A percentile compares a stretch with the other conserved stretches of the same genome.
Conservation (phyloP, 2,113 vertebrate species). For the Muntiacus muntjak region DNA sequence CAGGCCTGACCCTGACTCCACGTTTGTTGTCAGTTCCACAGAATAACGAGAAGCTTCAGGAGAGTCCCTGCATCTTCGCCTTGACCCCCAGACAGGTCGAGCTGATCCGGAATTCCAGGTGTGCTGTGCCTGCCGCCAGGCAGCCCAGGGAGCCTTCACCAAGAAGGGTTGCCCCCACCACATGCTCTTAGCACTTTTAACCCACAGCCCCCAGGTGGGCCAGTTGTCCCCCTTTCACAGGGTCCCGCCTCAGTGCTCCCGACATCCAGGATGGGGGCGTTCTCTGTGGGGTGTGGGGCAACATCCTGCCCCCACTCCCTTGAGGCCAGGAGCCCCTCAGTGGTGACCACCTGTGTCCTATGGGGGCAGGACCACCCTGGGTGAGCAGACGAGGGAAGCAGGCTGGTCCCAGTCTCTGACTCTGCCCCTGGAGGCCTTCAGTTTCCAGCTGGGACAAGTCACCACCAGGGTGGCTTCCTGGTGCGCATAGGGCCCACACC, state of each 20-base stretch:
- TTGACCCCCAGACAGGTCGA: slow-evolving; percentile 94
- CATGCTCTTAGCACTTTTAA: accelerated
- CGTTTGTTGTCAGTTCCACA: slow-evolving; percentile 86
- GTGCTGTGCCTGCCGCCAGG: background rate
- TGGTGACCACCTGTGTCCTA: background rate
- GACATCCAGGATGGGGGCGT: background rate
- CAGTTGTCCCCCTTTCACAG: background rate
- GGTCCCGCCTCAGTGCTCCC: background rate
- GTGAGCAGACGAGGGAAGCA: background rate
- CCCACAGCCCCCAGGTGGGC: background rate
- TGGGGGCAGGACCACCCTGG: too few species aligned
- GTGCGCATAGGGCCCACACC: background rate
- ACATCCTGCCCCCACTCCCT: background rate
- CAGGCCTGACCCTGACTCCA: background rate
- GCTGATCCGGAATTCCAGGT: slow-evolving; percentile 96
- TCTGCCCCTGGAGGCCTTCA: background rate
- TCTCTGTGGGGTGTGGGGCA: background rate
- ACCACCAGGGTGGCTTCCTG: accelerated
- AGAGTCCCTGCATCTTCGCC: slow-evolving; percentile 95
- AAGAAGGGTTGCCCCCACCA: background rate
- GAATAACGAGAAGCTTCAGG: slow-evolving; percentile 96
- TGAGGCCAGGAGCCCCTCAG: background rate
- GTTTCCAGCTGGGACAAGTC: background rate
- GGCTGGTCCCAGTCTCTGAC: background rate
- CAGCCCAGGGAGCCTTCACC: background rate